Conservation (phyloP, 1,140 invertebrate genomes). For the Temnothorax curvispinosus region DNA sequence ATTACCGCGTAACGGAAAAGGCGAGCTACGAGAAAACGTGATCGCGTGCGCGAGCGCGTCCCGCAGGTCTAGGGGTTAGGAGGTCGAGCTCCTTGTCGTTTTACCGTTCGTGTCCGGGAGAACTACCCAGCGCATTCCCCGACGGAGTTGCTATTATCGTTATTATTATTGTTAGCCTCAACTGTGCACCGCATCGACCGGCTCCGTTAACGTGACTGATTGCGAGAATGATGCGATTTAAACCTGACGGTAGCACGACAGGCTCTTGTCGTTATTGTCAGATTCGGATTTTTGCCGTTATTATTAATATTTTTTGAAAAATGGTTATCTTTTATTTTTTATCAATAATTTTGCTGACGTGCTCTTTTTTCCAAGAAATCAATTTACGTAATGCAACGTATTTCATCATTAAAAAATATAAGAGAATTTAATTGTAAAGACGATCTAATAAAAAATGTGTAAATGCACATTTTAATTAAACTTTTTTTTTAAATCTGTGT, state of each 20-base stretch:
- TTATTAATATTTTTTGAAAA: neutral
- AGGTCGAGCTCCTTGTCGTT: slow-evolving; percentile 64
- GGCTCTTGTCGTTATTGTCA: neutral
- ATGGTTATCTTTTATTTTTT: neutral
- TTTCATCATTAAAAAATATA: neutral
- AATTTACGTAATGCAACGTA: neutral
- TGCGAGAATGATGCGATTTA: slow-evolving; percentile 37
- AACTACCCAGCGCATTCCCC: slow-evolving; percentile 60
- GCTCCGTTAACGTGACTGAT: slow-evolving; percentile 50
- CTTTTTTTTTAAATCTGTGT: neutral
- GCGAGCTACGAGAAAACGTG: slow-evolving; percentile 50
- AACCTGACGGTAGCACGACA: neutral
- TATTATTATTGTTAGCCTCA: slow-evolving; percentile 56
- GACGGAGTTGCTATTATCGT: slow-evolving; percentile 48
- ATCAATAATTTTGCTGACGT: neutral
- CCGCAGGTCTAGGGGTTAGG: slow-evolving; percentile 68
- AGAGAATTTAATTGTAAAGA: neutral
- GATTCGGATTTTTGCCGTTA: neutral
- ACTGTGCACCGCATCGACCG: slow-evolving; percentile 15
- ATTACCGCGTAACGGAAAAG: slow-evolving; percentile 71
- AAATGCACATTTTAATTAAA: neutral
- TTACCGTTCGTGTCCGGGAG: slow-evolving; percentile 65
- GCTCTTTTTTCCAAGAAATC: neutral
- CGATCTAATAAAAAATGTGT: neutral
- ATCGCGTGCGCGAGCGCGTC: slow-evolving; percentile 60